Conservation (phyloP, 2,113 vertebrate species). For the Callorhinus ursinus region DNA sequence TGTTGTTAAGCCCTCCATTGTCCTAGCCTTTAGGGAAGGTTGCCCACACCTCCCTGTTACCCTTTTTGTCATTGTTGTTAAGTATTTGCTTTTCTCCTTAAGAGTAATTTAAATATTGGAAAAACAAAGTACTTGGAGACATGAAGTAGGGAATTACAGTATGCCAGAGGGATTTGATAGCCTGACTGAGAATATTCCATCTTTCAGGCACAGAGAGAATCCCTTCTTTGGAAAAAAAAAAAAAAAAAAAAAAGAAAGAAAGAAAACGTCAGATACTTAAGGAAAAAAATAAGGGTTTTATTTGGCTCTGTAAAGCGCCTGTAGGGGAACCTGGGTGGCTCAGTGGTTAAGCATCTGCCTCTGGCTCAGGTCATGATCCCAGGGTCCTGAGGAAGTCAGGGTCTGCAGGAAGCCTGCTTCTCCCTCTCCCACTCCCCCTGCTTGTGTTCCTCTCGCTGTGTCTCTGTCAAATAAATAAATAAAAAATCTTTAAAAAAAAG, state of each 20-base stretch:
- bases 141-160: neutral
- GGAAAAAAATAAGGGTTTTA: neutral
- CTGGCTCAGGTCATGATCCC: no score
- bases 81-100: slow-evolving; percentile 33
- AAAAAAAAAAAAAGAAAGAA: neutral
- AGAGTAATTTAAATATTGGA: neutral
- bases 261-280: neutral
- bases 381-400: no score
- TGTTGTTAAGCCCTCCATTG: neutral
- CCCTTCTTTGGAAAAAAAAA: neutral
- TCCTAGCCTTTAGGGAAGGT: neutral
- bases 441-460: no score
- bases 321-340: neutral
- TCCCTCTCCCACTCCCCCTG: no score
- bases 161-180: neutral
- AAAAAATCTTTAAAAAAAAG: no score
- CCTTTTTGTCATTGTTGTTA: neutral
- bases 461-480: no score
- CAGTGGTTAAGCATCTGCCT: no score
- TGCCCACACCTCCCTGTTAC: no score
- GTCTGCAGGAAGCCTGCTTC: no score
- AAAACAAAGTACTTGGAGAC: neutral
- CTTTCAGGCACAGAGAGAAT: neutral
- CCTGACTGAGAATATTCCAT: neutral
- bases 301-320: neutral